Conservation (phyloP, 2,113 vertebrate genomes). For the Nyctibius bracteatus region DNA sequence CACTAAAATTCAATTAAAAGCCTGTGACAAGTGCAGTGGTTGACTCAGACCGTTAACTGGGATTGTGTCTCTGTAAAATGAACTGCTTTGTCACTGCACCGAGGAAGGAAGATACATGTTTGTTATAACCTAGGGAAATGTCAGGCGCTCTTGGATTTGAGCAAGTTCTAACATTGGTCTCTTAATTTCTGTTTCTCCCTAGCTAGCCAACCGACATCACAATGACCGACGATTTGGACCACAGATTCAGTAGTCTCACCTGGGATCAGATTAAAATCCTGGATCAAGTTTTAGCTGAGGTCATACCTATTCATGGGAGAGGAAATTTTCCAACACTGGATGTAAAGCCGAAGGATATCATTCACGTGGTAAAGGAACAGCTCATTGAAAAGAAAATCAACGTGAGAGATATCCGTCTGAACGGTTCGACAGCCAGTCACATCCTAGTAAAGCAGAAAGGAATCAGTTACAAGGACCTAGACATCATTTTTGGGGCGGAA, state of each 20-base stretch:
- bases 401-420: slow-evolving; percentile 88
- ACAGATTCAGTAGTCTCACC: slow-evolving; percentile 89
- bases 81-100: background rate
- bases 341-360: slow-evolving; percentile 91
- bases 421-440: slow-evolving; percentile 95
- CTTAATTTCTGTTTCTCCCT: slow-evolving; percentile 21
- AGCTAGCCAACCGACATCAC: slow-evolving; percentile 64
- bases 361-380: slow-evolving; percentile 84
- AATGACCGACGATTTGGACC: slow-evolving; percentile 84
- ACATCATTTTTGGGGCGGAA: slow-evolving; percentile 93
- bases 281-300: slow-evolving; percentile 87
- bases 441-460: slow-evolving; percentile 88
- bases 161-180: background rate
- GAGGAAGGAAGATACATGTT: background rate
- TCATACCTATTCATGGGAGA: slow-evolving; percentile 91
- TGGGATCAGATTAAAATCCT: slow-evolving; percentile 86
- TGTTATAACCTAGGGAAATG: background rate
- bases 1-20: slow-evolving; percentile 59
- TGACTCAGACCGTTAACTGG: background rate
- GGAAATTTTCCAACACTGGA: slow-evolving; percentile 96
- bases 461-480: slow-evolving; percentile 92
- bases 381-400: slow-evolving; percentile 84
- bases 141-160: background rate
- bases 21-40: slow-evolving; percentile 5
- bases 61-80: background rate